phyloP scores from a whole-genome alignment of 2,888 invertebrate species.

The Parelbella ahira region DNA sequence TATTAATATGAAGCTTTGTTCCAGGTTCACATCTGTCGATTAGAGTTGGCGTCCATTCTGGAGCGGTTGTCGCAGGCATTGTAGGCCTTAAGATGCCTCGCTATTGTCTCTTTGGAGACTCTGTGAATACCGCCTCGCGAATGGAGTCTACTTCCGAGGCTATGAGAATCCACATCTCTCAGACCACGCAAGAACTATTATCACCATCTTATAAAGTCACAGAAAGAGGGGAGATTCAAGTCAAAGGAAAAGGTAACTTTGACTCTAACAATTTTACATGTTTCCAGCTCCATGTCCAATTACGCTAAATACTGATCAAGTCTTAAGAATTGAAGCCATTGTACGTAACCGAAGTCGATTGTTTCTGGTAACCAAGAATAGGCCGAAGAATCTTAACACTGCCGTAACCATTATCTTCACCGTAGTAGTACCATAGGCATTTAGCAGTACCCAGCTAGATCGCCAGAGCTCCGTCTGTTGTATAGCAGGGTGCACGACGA shows the following conservation, averaged over 20 bases:
- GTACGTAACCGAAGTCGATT: no score
- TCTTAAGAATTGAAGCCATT: no score
- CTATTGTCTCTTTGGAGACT: slow-evolving; percentile 93
- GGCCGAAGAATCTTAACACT: no score
- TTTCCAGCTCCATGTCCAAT: no score
- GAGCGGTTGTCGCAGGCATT: slow-evolving; percentile 95
- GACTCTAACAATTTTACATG: neutral
- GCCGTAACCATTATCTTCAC: no score
- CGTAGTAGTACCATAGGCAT: no score
- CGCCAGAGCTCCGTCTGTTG: no score
- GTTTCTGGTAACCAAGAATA: no score
- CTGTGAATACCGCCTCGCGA: slow-evolving; percentile 93
- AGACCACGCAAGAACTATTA: slow-evolving; percentile 89
- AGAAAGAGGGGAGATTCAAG: slow-evolving; percentile 91
- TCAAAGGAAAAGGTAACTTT: slow-evolving; percentile 92
- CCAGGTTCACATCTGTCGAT: slow-evolving; percentile 89
- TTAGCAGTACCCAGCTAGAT: no score
- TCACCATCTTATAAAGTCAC: slow-evolving; percentile 86
- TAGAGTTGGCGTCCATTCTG: slow-evolving; percentile 93
- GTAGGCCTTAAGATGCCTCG: slow-evolving; percentile 96
- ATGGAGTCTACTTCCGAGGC: slow-evolving; percentile 96
- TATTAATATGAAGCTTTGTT: no score
- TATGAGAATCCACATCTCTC: slow-evolving; percentile 97
- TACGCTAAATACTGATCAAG: no score
- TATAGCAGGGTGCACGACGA: no score